Conservation (phyloP, 2,888 invertebrate genomes). For the Furcula furcula region DNA sequence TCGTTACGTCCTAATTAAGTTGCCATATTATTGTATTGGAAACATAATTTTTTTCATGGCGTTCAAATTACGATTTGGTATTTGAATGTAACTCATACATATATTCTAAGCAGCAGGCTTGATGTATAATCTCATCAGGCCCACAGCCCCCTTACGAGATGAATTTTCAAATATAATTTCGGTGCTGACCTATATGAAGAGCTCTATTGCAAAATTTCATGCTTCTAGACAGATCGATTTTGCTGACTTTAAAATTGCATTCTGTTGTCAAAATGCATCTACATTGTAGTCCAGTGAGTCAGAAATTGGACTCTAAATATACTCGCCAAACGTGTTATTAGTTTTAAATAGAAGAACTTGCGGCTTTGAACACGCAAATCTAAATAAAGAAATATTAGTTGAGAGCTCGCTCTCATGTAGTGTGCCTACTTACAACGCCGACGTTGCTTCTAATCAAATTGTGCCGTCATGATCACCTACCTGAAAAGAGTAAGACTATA, state of each 20-base stretch:
- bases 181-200: too few species aligned
- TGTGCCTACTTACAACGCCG: constrained; percentile 30
- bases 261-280: constrained; percentile 18
- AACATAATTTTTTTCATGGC: too few species aligned
- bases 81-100: too few species aligned
- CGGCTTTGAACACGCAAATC: constrained; percentile 40
- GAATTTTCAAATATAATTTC: too few species aligned
- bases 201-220: too few species aligned
- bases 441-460: constrained; percentile 21
- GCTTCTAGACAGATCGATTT: neutral
- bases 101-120: too few species aligned
- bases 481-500: constrained; percentile 54
- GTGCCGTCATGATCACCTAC: constrained; percentile 50
- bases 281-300: constrained; percentile 26
- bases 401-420: constrained; percentile 42
- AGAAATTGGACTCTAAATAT: constrained; percentile 36
- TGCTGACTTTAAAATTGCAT: constrained; percentile 1
- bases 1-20: too few species aligned
- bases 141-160: too few species aligned
- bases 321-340: constrained; percentile 35
- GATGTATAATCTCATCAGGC: too few species aligned
- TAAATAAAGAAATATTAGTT: constrained; percentile 58
- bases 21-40: too few species aligned
- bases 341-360: constrained; percentile 41
- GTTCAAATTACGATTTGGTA: too few species aligned